Evolutionary conservation across 2,888 invertebrate genomes (phyloP).

Genomic region (Pimpla rufipes): DNA sequence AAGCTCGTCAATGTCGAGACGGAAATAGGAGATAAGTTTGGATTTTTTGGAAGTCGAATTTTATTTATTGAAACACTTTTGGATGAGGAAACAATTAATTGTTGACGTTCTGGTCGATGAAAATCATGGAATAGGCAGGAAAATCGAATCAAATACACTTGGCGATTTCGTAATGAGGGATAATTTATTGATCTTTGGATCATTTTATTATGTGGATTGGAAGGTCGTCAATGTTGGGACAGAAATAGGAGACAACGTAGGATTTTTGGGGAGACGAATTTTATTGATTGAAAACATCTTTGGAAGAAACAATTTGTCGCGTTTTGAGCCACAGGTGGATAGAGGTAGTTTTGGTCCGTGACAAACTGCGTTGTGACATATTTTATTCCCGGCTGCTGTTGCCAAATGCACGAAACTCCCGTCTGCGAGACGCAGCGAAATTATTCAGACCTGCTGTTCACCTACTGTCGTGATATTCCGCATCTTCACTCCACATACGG

Average conservation of each 20-base stretch:
- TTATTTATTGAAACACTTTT: no score
- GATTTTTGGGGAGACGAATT: no score
- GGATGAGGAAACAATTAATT: no score
- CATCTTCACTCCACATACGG: no score
- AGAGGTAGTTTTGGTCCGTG: background rate
- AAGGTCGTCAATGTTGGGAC: background rate
- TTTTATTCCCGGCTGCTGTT: background rate
- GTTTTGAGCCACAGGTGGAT: background rate
- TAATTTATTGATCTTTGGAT: constrained; percentile 38
- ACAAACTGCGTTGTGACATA: background rate
- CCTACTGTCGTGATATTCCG: no score
- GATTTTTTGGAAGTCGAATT: no score
- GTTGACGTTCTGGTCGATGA: constrained; percentile 37
- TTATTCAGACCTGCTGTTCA: no score
- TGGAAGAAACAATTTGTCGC: no score
- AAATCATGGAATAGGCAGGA: constrained; percentile 48
- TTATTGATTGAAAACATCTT: no score
- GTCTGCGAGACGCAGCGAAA: no score
- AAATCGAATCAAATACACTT: constrained; percentile 72
- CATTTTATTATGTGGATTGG: background rate
- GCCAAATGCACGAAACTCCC: constrained; percentile 1
- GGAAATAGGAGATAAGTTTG: no score
- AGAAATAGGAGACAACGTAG: no score
- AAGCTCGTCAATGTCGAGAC: background rate
- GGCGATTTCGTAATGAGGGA: constrained; percentile 46